Evolutionary conservation across 1,140 invertebrate species (phyloP), one percentile per base, ranked within the genome.

Genomic region (Cydia fagiglandana): DNA sequence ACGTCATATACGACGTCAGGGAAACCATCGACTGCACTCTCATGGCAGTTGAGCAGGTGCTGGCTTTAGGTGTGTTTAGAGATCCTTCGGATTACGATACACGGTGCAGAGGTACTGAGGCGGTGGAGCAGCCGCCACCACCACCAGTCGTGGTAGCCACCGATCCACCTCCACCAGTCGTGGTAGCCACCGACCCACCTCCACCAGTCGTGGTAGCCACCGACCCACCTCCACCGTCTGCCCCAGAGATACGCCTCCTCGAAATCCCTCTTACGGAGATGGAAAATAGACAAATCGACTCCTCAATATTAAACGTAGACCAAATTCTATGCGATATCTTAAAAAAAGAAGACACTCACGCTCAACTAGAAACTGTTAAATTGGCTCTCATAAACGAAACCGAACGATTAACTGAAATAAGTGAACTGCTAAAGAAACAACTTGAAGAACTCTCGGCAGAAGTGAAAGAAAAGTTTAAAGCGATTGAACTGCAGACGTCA

Each of bases 1-100:
- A 90, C 68, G 88, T 91, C 53, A 84, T 86, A 12, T 76, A 80
- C 12, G 90, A 91, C 74, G 81, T 91, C 7, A 82, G 82, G 47
- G 83, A 88, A 30, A 90, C 87, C 4, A 77, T 91, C 4, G 84
- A 89, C 24, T 91, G 89, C 74, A 90, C 90, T 3, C 80, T 92
- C 74, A 78, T 86, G n/a, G 86, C 90, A 2, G 84, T 91, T 28
- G 88, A 91, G 84, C 80, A 87, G 73, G 84, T 86, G 5, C 75
- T 91, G 28, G 75, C 82, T 0, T 75, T 83, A 6, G 83, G 83
- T 38, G 82, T 83, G 41, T 70, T 83, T 12, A 77, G 79, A 70
- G 73, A 81, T n/a, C 79, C 77, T 56, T 77, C 80, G 9, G 73
- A 77, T n/a, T 83, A 83, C 66, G 78, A 84, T 41, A 41, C 75